Base-by-base conservation (phyloP, 2,888 invertebrate species). In the Tetropium fuscum region DNA sequence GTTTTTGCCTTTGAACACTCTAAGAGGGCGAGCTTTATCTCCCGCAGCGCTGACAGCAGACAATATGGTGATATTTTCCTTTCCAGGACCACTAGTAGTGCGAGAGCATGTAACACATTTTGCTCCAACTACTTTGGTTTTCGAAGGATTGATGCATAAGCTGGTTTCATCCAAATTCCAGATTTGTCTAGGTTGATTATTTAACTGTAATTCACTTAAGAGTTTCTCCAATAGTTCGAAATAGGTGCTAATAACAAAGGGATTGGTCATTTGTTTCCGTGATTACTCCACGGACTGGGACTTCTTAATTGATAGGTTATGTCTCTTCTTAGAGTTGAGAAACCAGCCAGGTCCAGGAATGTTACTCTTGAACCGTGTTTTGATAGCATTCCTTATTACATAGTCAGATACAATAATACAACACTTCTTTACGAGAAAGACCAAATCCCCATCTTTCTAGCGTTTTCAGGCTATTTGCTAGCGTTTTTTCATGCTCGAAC, bases 1-100 rank as follows among this genome's bases (percentile, higher is more conserved):
- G 62, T 74, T 69, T 60, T 73, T 74, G 18, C 74, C 65, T 47
- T 73, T 73, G 49, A 68, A 73, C 27, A 76, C 71, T 38, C 77
- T 74, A 18, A 78, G 59, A 22, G 76, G 77, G 16, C 73, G 72
- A 7, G 65, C 65, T 63, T 76, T 76, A 2, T 72, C 68, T 36
- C 74, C 73, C 58, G 51, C 60, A 41, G 67, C 69, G 64, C 45
- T 68, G 20, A 49, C 53, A 11, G 58, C 53, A 36, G 71, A 60
- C 58, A 74, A 64, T 22, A 75, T 64, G 25, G 74, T 74, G 15
- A 66, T 71, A 57, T 74, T 75, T 45, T 74, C 69, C 68, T 65
- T 74, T 38, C 75, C 72, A 5, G 71, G 61, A 15, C 72, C 71
- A 22, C 70, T 63, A 34, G 69, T 73, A 32, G 63, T 63, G 36